These are phyloP conservation scores for Halisarca cf. caerulea DNA, from an alignment of 37 sponge, comb jelly and placozoan genomes.

Conservation along the genomic window DNA sequence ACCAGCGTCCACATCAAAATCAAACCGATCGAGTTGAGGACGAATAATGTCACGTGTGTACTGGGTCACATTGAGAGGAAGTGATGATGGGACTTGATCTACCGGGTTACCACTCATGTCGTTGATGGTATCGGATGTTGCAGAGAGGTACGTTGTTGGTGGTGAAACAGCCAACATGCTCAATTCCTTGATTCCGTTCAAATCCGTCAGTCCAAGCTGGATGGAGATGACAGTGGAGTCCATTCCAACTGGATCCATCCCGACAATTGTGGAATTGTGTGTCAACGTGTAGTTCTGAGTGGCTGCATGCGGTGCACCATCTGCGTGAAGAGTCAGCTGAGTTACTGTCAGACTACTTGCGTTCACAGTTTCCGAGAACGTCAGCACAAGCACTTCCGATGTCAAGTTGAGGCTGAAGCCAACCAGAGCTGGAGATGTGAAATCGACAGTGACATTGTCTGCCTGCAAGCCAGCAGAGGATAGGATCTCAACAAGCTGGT, in stretches of 20 bases:
- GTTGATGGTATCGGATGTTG: constrained; percentile 21
- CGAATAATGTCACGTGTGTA: constrained; percentile 57
- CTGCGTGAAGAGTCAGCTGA: constrained; percentile 42
- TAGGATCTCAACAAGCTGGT: constrained; percentile 38
- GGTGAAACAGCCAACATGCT: constrained; percentile 56
- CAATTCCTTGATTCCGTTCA: constrained; percentile 72
- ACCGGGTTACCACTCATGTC: constrained; percentile 80
- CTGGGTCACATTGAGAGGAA: neutral
- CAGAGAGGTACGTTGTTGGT: constrained; percentile 52
- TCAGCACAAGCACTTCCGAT: constrained; percentile 50
- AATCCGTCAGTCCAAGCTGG: constrained; percentile 57
- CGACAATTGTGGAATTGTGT: constrained; percentile 28
- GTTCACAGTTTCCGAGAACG: constrained; percentile 77
- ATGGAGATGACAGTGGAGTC: constrained; percentile 77
- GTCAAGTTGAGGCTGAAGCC: constrained; percentile 67
- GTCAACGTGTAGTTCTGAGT: constrained; percentile 55
- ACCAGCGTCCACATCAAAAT: constrained; percentile 73
- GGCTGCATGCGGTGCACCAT: neutral
- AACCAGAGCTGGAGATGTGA: constrained; percentile 37
- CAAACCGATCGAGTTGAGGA: constrained; percentile 59
- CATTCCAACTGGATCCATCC: constrained; percentile 49
- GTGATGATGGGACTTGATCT: neutral
- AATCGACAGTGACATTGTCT: constrained; percentile 39
- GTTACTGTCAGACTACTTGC: constrained; percentile 69
- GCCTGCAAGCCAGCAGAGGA: constrained; percentile 10